A percentile compares a stretch with the other conserved stretches of the same genome.
Conservation (phyloP, 2,888 invertebrate genomes). For the Beris morrisii region DNA sequence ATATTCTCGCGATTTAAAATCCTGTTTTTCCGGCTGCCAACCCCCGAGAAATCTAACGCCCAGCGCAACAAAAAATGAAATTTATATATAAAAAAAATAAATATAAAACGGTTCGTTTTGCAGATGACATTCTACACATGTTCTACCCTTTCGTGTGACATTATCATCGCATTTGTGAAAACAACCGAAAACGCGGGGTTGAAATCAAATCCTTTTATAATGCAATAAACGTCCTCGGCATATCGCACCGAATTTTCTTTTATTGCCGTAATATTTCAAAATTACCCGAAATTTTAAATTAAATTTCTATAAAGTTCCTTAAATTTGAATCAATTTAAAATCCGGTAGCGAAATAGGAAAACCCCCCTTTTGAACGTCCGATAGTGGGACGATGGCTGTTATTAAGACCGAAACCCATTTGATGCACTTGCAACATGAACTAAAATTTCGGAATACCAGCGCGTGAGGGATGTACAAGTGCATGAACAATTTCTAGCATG, state of each 20-base stretch:
- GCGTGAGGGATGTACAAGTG: too few relatives aligned
- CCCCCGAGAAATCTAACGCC: conserved; percentile 3
- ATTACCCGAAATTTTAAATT: conserved; percentile 29
- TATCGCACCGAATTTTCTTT: conserved; percentile 8
- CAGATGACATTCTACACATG: conserved; percentile 1
- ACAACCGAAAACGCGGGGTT: conserved; percentile 22
- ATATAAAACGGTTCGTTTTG: background rate
- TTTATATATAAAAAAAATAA: background rate
- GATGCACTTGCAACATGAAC: conserved; percentile 28
- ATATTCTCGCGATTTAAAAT: conserved; percentile 36
- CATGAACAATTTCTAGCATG: background rate
- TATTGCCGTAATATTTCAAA: conserved; percentile 36
- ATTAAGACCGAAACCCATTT: conserved; percentile 13
- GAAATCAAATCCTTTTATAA: conserved; percentile 10
- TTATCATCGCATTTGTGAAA: conserved; percentile 10
- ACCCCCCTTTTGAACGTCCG: background rate
- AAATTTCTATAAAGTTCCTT: conserved; percentile 21
- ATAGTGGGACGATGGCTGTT: background rate
- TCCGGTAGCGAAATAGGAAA: background rate
- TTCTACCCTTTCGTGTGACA: conserved; percentile 11
- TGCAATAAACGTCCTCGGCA: conserved; percentile 11
- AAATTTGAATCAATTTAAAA: background rate
- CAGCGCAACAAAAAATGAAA: background rate
- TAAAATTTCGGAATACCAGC: too few relatives aligned
- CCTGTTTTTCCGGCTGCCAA: conserved; percentile 36